phyloP scores from a whole-genome alignment of 2,888 invertebrate species.

The Crepidodera aurea region DNA sequence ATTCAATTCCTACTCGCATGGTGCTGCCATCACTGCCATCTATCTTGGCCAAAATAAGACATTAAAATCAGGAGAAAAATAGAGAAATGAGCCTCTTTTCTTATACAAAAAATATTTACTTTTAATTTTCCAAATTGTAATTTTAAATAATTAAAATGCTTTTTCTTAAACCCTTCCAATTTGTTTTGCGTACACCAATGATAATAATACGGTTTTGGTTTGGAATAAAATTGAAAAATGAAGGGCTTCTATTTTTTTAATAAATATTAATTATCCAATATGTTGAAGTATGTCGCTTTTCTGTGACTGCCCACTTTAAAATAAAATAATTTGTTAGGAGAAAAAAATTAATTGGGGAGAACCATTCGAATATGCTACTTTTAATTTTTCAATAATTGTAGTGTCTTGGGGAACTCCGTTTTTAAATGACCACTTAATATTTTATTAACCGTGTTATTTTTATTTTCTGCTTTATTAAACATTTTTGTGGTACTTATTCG shows the following conservation, averaged over 20 bases:
- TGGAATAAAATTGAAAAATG: not conserved
- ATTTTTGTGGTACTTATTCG: not conserved
- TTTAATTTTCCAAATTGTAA: too few relatives aligned
- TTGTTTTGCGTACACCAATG: not conserved
- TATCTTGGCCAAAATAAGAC: too few relatives aligned
- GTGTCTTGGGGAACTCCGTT: too few relatives aligned
- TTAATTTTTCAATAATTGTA: not conserved
- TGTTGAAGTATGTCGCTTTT: slow-evolving; percentile 14
- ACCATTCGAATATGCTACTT: not conserved
- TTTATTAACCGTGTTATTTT: too few relatives aligned
- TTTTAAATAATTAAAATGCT: too few relatives aligned
- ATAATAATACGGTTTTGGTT: not conserved
- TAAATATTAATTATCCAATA: slow-evolving; percentile 22
- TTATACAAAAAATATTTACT: too few relatives aligned
- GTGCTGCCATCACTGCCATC: too few relatives aligned
- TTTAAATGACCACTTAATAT: too few relatives aligned
- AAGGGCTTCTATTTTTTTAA: slow-evolving; percentile 17
- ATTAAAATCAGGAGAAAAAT: too few relatives aligned
- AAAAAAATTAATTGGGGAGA: slow-evolving; percentile 1
- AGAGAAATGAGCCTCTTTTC: too few relatives aligned
- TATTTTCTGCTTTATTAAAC: not conserved
- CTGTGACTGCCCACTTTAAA: not conserved
- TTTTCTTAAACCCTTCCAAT: not conserved
- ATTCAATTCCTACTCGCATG: too few relatives aligned
- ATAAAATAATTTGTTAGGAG: not conserved